Evolutionary conservation across 2,113 vertebrate genomes (phyloP).

Genomic region (Numenius arquata): DNA sequence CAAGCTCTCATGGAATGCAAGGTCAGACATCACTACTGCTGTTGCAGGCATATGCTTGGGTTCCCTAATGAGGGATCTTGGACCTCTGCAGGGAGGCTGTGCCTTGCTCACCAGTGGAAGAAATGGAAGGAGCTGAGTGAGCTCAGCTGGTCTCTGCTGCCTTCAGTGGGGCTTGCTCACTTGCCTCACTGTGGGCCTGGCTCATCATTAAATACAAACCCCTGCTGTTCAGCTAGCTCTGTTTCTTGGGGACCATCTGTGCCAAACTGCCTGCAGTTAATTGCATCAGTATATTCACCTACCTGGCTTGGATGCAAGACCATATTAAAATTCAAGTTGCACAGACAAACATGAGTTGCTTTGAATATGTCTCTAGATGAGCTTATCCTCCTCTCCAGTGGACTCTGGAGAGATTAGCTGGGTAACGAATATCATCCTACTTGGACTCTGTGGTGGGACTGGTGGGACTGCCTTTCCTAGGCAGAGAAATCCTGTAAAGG

Average conservation of each 20-base stretch:
- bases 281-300: slow-evolving; percentile 18
- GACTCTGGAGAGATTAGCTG: not conserved
- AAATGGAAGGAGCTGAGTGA: not conserved
- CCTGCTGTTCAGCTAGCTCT: slow-evolving; percentile 11
- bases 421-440: not conserved
- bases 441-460: not conserved
- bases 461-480: not conserved
- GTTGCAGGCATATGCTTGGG: not conserved
- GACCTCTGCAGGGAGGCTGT: not conserved
- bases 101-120: not conserved
- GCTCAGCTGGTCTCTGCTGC: not conserved
- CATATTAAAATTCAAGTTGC: not conserved
- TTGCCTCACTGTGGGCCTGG: not conserved
- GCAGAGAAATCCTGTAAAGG: slow-evolving; percentile 13
- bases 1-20: not conserved
- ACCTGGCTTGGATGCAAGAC: not conserved
- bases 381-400: not conserved
- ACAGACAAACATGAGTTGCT: not conserved
- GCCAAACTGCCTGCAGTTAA: slow-evolving; percentile 22
- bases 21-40: not conserved
- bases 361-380: not conserved
- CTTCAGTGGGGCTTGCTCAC: not conserved
- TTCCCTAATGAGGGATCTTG: not conserved
- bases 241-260: slow-evolving; percentile 51
- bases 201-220: slow-evolving; percentile 24